phyloP scores from a whole-genome alignment of 2,888 invertebrate genomes.

The Idaea aversata region DNA sequence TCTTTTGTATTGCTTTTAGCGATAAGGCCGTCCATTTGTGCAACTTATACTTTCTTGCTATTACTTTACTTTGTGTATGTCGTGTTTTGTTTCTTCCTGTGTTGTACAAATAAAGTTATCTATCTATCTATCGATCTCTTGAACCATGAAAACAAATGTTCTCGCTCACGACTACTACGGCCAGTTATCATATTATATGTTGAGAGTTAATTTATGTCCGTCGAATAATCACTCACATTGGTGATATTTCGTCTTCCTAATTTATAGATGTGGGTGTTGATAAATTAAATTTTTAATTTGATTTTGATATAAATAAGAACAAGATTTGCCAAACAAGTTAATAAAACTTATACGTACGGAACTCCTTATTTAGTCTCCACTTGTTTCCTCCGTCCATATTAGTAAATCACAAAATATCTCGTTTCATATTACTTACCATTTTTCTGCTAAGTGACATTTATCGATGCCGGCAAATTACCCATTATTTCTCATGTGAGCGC shows the following conservation, averaged over 20 bases:
- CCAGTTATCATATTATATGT: too few relatives aligned
- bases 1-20: too few relatives aligned
- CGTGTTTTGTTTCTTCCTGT: too few relatives aligned
- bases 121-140: too few relatives aligned
- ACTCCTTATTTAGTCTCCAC: background rate
- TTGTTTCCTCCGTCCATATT: background rate
- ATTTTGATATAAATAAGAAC: background rate
- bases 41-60: too few relatives aligned
- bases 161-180: too few relatives aligned
- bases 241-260: background rate
- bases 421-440: constrained; percentile 3
- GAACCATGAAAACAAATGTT: too few relatives aligned
- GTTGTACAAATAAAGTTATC: too few relatives aligned
- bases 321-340: background rate
- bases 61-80: too few relatives aligned
- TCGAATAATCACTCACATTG: background rate
- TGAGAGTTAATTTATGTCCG: background rate
- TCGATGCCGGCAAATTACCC: background rate
- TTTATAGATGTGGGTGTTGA: background rate
- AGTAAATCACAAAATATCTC: background rate
- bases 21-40: too few relatives aligned
- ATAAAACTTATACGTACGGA: background rate
- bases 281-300: background rate
- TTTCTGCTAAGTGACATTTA: background rate
- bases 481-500: background rate